phyloP scores from a whole-genome alignment of 2,888 invertebrate species.

The Leuctra nigra region DNA sequence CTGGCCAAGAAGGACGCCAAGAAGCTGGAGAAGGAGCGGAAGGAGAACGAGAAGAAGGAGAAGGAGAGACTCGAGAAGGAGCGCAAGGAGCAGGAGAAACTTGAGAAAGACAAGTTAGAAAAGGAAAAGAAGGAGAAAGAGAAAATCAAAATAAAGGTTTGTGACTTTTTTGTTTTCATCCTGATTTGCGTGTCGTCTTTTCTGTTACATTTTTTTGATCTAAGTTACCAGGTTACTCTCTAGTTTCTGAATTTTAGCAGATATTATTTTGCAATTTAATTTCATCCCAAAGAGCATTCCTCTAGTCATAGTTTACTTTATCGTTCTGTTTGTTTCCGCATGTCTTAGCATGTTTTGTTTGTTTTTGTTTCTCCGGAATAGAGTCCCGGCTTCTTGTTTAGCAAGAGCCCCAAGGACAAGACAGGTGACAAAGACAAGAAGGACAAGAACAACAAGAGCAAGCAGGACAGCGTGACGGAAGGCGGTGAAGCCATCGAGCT shows the following conservation, averaged over 20 bases:
- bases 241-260: too few relatives aligned
- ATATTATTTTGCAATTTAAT: too few relatives aligned
- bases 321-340: conserved; percentile 17
- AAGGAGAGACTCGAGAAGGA: conserved; percentile 26
- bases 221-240: too few relatives aligned
- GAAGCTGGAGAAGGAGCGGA: conserved; percentile 26
- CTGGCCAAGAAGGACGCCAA: conserved; percentile 25
- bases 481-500: conserved; percentile 28
- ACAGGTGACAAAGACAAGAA: conserved; percentile 26
- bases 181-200: not conserved
- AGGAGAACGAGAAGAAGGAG: conserved; percentile 26
- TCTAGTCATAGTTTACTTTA: conserved; percentile 8
- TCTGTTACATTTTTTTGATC: not conserved
- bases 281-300: too few relatives aligned
- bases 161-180: too few relatives aligned
- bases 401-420: conserved; percentile 35
- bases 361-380: conserved; percentile 23
- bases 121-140: conserved; percentile 43
- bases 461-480: conserved; percentile 29
- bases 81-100: conserved; percentile 23
- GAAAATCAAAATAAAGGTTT: conserved; percentile 27
- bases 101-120: conserved; percentile 44
- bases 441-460: conserved; percentile 31
- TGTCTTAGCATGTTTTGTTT: conserved; percentile 25
- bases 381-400: conserved; percentile 31